Evolutionary conservation across 2,797 vertebrate species (phyloP).

Genomic region (Erithacus rubecula): DNA sequence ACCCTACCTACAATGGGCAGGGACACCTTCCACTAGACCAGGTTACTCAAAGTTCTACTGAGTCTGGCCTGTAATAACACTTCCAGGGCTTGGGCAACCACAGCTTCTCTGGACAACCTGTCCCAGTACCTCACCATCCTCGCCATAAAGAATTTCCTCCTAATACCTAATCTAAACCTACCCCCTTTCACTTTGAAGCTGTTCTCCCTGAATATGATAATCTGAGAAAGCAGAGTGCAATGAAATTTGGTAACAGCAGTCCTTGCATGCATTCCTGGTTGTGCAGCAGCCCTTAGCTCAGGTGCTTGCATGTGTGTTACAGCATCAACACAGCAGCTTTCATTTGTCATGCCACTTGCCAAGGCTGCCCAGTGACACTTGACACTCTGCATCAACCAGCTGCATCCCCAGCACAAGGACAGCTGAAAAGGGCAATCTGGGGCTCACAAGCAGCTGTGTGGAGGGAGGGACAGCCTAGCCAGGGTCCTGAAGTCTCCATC

Average conservation of each 20-base stretch:
- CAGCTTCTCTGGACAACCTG: background rate
- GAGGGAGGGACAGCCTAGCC: background rate
- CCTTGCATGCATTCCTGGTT: background rate
- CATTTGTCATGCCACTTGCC: background rate
- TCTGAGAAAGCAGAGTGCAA: background rate
- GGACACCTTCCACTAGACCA: background rate
- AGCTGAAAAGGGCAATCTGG: background rate
- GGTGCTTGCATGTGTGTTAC: background rate
- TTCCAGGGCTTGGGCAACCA: background rate
- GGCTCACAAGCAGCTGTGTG: background rate
- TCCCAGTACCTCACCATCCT: background rate
- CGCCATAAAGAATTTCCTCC: background rate
- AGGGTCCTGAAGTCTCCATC: background rate
- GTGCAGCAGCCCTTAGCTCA: background rate
- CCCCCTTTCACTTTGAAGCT: background rate
- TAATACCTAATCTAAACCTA: background rate
- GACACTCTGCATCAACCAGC: background rate
- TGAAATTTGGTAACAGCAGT: background rate
- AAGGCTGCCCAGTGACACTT: background rate
- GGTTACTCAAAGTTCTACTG: background rate
- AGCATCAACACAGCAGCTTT: background rate
- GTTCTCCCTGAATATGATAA: rapidly evolving
- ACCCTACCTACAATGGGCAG: rapidly evolving
- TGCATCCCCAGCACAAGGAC: background rate
- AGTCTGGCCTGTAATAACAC: background rate